Evolutionary conservation across 2,888 invertebrate genomes (phyloP).

Genomic region (Chymomyza caudatula): DNA sequence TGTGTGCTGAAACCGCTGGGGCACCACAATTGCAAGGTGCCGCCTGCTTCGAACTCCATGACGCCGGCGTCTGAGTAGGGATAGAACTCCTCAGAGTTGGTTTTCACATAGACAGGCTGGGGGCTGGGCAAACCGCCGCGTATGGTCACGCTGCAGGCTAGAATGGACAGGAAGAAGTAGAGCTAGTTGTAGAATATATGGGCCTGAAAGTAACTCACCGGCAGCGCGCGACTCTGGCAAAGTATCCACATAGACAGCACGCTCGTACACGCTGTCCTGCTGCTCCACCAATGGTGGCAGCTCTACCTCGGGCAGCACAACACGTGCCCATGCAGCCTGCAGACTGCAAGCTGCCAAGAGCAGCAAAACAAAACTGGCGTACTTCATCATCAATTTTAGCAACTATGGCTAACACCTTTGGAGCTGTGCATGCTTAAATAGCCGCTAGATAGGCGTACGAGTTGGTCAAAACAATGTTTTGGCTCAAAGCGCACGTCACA

Average conservation of each 20-base stretch:
- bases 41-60: constrained; percentile 61
- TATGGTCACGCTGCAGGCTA: constrained; percentile 64
- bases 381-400: constrained; percentile 60
- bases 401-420: not conserved
- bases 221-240: constrained; percentile 42
- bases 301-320: constrained; percentile 44
- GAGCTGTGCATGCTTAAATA: constrained; percentile 45
- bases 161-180: not conserved
- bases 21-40: constrained; percentile 73
- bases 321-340: constrained; percentile 39
- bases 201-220: constrained; percentile 36
- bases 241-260: constrained; percentile 29
- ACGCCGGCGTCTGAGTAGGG: constrained; percentile 62
- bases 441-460: constrained; percentile 18
- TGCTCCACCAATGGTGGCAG: constrained; percentile 39
- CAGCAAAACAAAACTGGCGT: constrained; percentile 43
- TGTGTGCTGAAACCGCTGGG: constrained; percentile 60
- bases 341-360: constrained; percentile 35
- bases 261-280: constrained; percentile 36
- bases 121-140: constrained; percentile 77
- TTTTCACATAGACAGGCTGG: constrained; percentile 81
- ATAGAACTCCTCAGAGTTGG: constrained; percentile 71
- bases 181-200: not conserved
- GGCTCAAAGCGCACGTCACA: not conserved
- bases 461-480: constrained; percentile 3